phyloP scores from a whole-genome alignment of 2,113 vertebrate genomes.

The Nasalis larvatus region DNA sequence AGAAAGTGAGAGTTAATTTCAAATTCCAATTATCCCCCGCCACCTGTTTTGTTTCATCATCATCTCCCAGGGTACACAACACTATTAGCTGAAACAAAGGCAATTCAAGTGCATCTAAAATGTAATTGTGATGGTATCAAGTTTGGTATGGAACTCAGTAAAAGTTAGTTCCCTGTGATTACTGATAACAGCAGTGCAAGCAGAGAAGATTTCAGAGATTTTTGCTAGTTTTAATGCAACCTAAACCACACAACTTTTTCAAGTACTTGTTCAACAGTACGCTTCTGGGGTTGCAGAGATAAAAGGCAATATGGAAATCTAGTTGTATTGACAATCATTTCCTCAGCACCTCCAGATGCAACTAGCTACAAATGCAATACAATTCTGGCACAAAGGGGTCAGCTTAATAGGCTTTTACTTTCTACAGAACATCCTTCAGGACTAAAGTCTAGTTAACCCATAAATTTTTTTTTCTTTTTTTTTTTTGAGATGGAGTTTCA shows the following conservation, averaged over 20 bases:
- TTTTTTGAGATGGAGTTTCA: too few relatives aligned
- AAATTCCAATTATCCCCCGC: slow-evolving; percentile 12
- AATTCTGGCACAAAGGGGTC: not conserved
- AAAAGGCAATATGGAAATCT: not conserved
- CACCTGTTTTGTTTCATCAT: slow-evolving; percentile 47
- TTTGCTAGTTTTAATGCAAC: not conserved
- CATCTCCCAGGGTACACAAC: not conserved
- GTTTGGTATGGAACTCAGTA: slow-evolving; percentile 32
- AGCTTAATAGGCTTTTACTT: not conserved
- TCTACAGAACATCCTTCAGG: not conserved
- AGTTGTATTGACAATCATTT: not conserved
- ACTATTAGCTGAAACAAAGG: slow-evolving; percentile 29
- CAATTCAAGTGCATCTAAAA: slow-evolving; percentile 23
- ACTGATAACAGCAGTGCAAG: not conserved
- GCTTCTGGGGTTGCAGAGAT: not conserved
- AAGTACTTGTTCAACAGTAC: not conserved
- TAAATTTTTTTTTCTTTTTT: not conserved
- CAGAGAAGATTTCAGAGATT: not conserved
- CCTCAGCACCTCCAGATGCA: not conserved
- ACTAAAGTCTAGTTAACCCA: not conserved
- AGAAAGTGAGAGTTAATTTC: slow-evolving; percentile 42
- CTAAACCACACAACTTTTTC: not conserved
- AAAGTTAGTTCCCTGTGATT: slow-evolving; percentile 32
- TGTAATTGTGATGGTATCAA: slow-evolving; percentile 12
- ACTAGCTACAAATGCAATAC: too few relatives aligned